These are phyloP conservation scores for Phyllostomus hastatus DNA, from an alignment of 2,113 vertebrate genomes.

Conservation along the genomic window DNA sequence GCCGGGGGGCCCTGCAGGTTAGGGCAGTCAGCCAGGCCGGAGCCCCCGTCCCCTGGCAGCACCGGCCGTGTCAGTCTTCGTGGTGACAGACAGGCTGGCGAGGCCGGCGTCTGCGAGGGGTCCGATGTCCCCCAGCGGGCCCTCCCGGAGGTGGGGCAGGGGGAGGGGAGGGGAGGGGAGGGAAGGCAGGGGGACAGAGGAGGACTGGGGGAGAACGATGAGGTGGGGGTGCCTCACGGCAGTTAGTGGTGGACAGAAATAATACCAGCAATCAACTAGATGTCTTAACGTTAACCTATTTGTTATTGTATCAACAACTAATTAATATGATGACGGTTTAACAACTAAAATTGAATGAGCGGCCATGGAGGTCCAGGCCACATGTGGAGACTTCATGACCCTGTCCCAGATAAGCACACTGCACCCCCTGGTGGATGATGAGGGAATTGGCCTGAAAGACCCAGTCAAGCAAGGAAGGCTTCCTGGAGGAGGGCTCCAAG, in stretches of 20 bases:
- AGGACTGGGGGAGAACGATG: neutral
- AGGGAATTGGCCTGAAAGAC: neutral
- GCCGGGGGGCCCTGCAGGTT: neutral
- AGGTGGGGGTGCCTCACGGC: neutral
- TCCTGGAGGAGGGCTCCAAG: neutral
- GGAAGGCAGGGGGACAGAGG: neutral
- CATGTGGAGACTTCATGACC: rapidly evolving
- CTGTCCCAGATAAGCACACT: neutral
- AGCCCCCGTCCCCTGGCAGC: rapidly evolving
- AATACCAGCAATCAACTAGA: neutral
- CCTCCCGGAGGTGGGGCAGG: neutral
- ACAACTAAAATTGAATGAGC: no score
- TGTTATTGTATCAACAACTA: neutral
- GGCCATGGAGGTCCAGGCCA: neutral
- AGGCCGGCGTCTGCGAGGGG: neutral
- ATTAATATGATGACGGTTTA: neutral
- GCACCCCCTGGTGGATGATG: rapidly evolving
- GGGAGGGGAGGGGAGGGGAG: rapidly evolving
- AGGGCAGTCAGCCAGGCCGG: neutral
- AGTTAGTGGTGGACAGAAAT: no score
- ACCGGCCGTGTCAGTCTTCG: neutral
- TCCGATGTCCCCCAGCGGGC: rapidly evolving
- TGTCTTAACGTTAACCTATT: neutral
- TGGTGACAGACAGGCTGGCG: rapidly evolving
- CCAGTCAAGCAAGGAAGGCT: neutral